Conservation (phyloP, 2,113 vertebrate species). For the Poecile atricapillus region DNA sequence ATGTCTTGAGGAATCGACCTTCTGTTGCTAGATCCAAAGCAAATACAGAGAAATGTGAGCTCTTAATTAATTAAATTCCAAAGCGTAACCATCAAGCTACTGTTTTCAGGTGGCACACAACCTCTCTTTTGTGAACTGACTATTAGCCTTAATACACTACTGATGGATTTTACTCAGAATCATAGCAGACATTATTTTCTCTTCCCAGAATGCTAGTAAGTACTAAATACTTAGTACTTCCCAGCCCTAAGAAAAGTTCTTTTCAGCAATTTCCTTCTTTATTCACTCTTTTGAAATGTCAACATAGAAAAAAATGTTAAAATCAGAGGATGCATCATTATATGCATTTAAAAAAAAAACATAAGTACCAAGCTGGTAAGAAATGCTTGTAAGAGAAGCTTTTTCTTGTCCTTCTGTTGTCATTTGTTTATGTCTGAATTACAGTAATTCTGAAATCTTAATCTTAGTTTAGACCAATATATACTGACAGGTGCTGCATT, state of each 20-base stretch:
- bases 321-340: background rate
- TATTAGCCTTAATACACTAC: background rate
- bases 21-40: background rate
- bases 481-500: background rate
- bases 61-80: background rate
- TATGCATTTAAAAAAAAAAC: background rate
- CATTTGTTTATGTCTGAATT: background rate
- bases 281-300: background rate
- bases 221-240: background rate
- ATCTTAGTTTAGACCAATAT: background rate
- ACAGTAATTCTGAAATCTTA: background rate
- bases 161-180: background rate
- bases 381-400: background rate
- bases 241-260: background rate
- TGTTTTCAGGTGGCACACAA: background rate
- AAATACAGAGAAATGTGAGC: background rate
- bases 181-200: background rate
- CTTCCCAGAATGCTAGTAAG: background rate
- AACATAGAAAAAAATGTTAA: background rate
- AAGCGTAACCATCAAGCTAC: background rate
- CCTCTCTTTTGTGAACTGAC: background rate
- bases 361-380: background rate
- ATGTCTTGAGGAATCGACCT: background rate
- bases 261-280: background rate
- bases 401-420: background rate